phyloP scores from a whole-genome alignment of 1,140 invertebrate genomes.

The Nylanderia fulva region DNA sequence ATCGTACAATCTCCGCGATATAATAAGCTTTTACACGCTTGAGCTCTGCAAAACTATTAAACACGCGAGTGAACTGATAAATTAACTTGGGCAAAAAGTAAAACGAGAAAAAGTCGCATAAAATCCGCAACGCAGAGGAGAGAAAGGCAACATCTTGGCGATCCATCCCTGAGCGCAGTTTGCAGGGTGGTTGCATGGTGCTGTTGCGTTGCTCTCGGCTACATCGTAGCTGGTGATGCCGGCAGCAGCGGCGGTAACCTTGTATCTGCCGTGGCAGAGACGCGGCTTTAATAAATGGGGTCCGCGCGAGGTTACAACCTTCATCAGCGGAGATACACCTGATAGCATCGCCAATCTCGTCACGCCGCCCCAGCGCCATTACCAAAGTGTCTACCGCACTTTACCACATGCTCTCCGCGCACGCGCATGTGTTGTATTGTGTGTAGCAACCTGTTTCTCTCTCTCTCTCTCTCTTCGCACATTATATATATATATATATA shows the following conservation, averaged over 20 bases:
- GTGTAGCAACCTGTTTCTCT: conserved; percentile 46
- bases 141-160: conserved; percentile 41
- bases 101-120: conserved; percentile 45
- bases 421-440: conserved; percentile 8
- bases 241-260: conserved; percentile 57
- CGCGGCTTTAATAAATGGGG: conserved; percentile 82
- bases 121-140: conserved; percentile 41
- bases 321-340: conserved; percentile 81
- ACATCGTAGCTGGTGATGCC: conserved; percentile 51
- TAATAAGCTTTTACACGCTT: background rate
- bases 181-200: conserved; percentile 27
- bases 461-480: conserved; percentile 44
- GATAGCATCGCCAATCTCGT: conserved; percentile 82
- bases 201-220: conserved; percentile 9
- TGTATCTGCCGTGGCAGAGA: conserved; percentile 65
- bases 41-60: background rate
- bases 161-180: conserved; percentile 24
- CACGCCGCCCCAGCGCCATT: conserved; percentile 78
- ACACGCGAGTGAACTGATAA: conserved; percentile 26
- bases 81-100: conserved; percentile 54
- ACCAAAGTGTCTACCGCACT: conserved; percentile 76
- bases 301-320: conserved; percentile 81
- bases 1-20: conserved; percentile 25
- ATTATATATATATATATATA: background rate
- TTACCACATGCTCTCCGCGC: conserved; percentile 63